These are phyloP conservation scores for Acheta domesticus DNA, from an alignment of 2,888 invertebrate genomes.

Conservation along the genomic window DNA sequence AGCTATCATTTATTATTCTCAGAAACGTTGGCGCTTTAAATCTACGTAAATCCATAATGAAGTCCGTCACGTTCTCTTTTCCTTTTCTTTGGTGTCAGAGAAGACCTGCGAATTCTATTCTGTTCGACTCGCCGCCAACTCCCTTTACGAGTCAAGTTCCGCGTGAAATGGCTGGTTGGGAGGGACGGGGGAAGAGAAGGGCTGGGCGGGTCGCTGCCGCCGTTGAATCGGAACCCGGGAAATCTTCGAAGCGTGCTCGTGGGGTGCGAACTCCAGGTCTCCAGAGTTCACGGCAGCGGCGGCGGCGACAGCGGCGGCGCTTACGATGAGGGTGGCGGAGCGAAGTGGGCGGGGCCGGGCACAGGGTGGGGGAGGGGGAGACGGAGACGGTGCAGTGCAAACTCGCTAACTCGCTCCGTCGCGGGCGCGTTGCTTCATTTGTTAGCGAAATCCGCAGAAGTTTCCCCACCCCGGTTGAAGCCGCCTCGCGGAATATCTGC, in stretches of 20 bases:
- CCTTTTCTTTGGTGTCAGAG: no score
- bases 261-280: background rate
- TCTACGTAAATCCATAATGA: no score
- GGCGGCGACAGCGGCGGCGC: background rate
- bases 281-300: background rate
- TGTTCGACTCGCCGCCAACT: no score
- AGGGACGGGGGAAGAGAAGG: background rate
- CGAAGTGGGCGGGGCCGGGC: no score
- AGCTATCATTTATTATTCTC: no score
- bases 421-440: conserved; percentile 18
- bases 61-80: no score
- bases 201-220: background rate
- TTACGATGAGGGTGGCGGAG: no score
- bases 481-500: background rate
- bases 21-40: no score
- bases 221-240: background rate
- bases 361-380: background rate
- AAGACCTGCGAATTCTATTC: no score
- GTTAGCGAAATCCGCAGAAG: conserved; percentile 18
- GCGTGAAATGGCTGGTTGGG: no score
- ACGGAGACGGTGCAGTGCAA: background rate
- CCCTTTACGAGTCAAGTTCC: no score
- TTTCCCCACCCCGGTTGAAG: background rate
- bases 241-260: background rate
- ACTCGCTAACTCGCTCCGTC: conserved; percentile 18